Evolutionary conservation across 92 coral and sea anemone species (phyloP).

Genomic region (Zoanthus sociatus): DNA sequence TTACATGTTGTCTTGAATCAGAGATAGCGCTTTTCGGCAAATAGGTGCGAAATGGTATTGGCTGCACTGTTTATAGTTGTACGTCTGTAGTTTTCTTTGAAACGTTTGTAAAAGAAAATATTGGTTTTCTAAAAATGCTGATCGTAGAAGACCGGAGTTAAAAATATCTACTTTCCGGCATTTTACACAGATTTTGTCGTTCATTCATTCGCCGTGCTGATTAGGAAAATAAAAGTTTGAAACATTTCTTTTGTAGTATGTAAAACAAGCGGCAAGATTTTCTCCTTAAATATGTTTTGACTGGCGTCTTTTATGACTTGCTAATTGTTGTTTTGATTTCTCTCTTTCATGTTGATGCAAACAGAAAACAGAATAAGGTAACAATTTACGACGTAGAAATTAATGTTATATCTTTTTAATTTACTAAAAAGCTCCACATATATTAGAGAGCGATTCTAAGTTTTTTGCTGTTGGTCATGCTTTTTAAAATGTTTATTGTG

Average conservation of each 20-base stretch:
- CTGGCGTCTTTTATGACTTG: conserved; percentile 1
- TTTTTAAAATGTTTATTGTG: too few species aligned
- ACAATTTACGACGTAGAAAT: not conserved
- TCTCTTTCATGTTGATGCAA: not conserved
- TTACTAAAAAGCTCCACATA: too few species aligned
- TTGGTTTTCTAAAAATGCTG: too few species aligned
- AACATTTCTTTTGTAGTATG: not conserved
- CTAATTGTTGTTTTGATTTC: conserved; percentile 22
- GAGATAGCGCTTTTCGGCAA: not conserved
- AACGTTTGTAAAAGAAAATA: not conserved
- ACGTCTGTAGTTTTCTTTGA: not conserved
- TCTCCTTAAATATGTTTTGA: conserved; percentile 4
- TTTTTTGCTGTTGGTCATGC: too few species aligned
- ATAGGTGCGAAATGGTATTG: not conserved
- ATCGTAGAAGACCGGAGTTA: too few species aligned
- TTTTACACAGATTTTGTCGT: not conserved
- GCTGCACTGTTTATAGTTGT: not conserved
- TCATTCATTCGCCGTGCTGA: not conserved
- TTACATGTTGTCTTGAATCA: not conserved
- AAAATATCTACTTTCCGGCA: not conserved
- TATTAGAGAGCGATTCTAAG: too few species aligned
- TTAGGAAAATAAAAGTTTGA: too few species aligned
- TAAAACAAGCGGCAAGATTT: conserved; percentile 20
- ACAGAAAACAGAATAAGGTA: conserved; percentile 38
- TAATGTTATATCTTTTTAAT: too few species aligned